phyloP scores from a whole-genome alignment of 2,113 vertebrate species.

The Gallinago undulata region DNA sequence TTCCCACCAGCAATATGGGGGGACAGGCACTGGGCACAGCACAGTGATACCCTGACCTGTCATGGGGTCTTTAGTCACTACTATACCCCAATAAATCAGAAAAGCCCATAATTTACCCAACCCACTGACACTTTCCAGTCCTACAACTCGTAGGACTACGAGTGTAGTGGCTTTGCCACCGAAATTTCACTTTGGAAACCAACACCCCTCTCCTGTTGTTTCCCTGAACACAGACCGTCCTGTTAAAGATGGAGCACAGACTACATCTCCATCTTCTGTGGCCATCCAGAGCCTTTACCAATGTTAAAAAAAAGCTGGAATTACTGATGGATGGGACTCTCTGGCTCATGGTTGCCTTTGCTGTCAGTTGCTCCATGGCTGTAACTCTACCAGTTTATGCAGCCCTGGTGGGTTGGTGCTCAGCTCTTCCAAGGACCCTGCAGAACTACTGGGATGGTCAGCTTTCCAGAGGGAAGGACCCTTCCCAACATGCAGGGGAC shows the following conservation, averaged over 20 bases:
- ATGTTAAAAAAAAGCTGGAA: neutral
- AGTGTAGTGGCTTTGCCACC: neutral
- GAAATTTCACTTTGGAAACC: neutral
- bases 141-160: neutral
- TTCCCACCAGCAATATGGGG: neutral
- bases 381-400: neutral
- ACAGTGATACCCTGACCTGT: accelerated
- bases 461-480: neutral
- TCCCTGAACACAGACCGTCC: neutral
- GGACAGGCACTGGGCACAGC: neutral
- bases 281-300: neutral
- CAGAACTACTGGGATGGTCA: neutral
- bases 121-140: neutral
- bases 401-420: neutral
- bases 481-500: neutral
- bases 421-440: neutral
- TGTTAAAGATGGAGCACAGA: accelerated
- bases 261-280: neutral
- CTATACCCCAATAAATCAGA: neutral
- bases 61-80: neutral
- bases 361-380: neutral
- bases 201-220: neutral
- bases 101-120: neutral
- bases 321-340: neutral
- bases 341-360: neutral